These are phyloP conservation scores for Idaea aversata DNA, from an alignment of 2,888 invertebrate species.

Conservation along the genomic window DNA sequence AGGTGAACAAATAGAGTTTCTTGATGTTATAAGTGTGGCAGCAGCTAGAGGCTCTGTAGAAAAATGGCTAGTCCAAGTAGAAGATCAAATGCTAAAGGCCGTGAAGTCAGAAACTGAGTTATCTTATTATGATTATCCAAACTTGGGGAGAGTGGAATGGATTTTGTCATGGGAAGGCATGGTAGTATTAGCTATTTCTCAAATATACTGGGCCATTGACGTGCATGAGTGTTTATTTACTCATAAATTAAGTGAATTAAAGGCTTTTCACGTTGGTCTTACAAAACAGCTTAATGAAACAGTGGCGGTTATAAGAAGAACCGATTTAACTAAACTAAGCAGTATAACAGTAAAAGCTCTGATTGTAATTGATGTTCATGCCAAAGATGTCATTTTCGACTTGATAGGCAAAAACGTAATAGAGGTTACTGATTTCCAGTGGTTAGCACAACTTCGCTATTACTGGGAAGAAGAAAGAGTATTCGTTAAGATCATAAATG, in stretches of 20 bases:
- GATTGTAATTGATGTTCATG: conserved; percentile 92
- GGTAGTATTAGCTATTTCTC: conserved; percentile 88
- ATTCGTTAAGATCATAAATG: conserved; percentile 88
- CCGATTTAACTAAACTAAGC: conserved; percentile 84
- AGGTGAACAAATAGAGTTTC: conserved; percentile 84
- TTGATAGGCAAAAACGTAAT: conserved; percentile 82
- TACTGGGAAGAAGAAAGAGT: conserved; percentile 88
- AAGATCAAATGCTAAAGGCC: conserved; percentile 88
- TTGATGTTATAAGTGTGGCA: conserved; percentile 82
- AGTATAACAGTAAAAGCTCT: conserved; percentile 90
- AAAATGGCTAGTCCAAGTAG: conserved; percentile 91
- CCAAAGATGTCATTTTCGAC: conserved; percentile 88
- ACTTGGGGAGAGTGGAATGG: conserved; percentile 83
- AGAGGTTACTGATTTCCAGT: conserved; percentile 89
- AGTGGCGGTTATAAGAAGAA: conserved; percentile 85
- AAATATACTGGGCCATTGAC: conserved; percentile 91
- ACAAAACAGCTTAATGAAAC: conserved; percentile 85
- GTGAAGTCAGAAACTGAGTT: conserved; percentile 84
- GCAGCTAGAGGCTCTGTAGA: conserved; percentile 91
- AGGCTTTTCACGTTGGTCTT: conserved; percentile 78
- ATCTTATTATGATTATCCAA: conserved; percentile 84
- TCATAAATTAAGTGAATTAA: conserved; percentile 77
- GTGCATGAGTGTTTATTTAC: conserved; percentile 85
- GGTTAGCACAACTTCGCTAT: conserved; percentile 91
- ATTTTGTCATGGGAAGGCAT: conserved; percentile 90